These are phyloP conservation scores for Trachythela sp. DNA, from an alignment of 64 coral and sea anemone species.

Conservation along the genomic window DNA sequence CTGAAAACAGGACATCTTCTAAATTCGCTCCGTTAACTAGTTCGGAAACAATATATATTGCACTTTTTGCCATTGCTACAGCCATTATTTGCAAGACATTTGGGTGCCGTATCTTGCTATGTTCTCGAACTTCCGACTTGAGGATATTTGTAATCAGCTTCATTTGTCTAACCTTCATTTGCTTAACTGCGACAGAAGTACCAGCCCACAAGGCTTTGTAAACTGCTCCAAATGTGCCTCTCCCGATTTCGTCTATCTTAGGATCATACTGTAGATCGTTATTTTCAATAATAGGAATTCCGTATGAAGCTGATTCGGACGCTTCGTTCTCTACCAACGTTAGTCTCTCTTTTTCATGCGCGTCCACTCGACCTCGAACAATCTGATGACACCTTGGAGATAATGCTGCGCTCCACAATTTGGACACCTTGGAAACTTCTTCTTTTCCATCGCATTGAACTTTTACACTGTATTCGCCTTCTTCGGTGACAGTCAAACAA, in stretches of 20 bases:
- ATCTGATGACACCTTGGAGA: background rate
- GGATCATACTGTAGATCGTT: background rate
- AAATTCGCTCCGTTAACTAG: slow-evolving; percentile 35
- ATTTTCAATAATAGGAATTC: slow-evolving; percentile 10
- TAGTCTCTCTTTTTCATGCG: background rate
- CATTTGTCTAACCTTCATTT: background rate
- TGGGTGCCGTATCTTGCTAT: slow-evolving; percentile 27
- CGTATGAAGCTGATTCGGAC: background rate
- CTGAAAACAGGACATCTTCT: slow-evolving; percentile 33
- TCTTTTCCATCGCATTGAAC: slow-evolving; percentile 15
- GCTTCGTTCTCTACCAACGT: background rate
- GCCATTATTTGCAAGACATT: slow-evolving; percentile 38
- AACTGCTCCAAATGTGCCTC: background rate
- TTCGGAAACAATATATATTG: slow-evolving; percentile 34
- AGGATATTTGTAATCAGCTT: background rate
- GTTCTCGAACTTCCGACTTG: background rate
- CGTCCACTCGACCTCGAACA: background rate
- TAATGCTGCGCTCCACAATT: background rate
- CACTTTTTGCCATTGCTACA: slow-evolving; percentile 25
- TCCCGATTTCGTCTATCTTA: background rate
- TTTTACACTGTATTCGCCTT: slow-evolving; percentile 32
- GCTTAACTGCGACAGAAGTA: background rate
- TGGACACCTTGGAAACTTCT: background rate
- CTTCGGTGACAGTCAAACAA: background rate
- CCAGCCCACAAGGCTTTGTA: background rate